Conservation (phyloP, 2,113 vertebrate species). For the Rhinolophus sinicus region DNA sequence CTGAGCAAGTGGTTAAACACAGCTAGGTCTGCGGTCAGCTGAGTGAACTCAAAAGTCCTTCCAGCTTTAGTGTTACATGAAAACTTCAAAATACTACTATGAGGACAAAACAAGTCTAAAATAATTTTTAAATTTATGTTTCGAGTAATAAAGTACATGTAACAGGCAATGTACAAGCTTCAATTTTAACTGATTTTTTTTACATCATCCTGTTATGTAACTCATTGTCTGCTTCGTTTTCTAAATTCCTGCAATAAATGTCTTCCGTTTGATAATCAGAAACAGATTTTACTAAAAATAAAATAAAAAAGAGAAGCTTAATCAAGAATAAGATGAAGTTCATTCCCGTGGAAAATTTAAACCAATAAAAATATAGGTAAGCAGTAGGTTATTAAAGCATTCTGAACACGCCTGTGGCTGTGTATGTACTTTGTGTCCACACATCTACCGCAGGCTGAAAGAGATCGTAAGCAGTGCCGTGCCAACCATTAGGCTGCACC, state of each 20-base stretch:
- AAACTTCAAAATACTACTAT: not conserved
- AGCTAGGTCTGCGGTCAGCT: not conserved
- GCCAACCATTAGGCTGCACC: not conserved
- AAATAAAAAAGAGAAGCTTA: not conserved
- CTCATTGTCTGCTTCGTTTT: not conserved
- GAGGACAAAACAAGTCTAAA: constrained; percentile 1
- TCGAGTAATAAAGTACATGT: not conserved
- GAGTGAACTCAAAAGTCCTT: not conserved
- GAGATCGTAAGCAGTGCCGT: not conserved
- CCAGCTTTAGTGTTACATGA: not conserved
- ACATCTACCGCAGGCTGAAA: not conserved
- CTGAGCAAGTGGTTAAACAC: not conserved
- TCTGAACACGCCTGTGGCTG: not conserved
- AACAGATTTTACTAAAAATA: constrained; percentile 20
- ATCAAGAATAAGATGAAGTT: not conserved
- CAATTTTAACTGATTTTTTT: not conserved
- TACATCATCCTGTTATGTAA: not conserved
- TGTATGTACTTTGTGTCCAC: fast-evolving
- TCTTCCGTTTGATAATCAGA: not conserved
- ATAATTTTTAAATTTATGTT: not conserved
- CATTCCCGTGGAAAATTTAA: not conserved
- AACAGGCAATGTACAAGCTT: not conserved
- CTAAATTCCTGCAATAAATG: constrained; percentile 17
- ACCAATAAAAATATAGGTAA: not conserved
- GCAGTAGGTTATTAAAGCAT: not conserved